These are phyloP conservation scores for Thamnophis sirtalis DNA, from an alignment of 2,113 vertebrate genomes.

Conservation along the genomic window DNA sequence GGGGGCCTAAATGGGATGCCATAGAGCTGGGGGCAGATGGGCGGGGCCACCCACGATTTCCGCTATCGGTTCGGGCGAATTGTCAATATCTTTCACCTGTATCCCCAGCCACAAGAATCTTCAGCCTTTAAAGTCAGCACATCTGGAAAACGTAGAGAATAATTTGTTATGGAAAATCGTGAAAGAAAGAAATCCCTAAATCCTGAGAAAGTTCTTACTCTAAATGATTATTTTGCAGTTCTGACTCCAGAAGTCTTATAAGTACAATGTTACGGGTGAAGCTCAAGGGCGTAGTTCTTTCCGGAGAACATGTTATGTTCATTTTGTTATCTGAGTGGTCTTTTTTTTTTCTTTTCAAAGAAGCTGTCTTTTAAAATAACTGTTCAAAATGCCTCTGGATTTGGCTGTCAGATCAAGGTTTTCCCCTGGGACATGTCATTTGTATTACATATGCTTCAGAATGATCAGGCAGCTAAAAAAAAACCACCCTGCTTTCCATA, in stretches of 20 bases:
- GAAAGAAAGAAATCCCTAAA: neutral
- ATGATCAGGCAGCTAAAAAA: conserved; percentile 52
- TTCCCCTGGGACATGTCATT: conserved; percentile 53
- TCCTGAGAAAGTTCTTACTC: conserved; percentile 34
- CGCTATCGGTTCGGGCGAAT: too few relatives aligned
- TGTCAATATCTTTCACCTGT: neutral
- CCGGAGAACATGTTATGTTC: conserved; percentile 68
- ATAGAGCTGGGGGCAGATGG: too few relatives aligned
- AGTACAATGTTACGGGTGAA: conserved; percentile 62
- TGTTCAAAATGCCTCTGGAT: conserved; percentile 56
- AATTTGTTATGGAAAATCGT: neutral
- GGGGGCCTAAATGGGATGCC: too few relatives aligned
- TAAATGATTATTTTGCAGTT: conserved; percentile 57
- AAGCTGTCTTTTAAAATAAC: conserved; percentile 64
- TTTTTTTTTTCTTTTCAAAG: conserved; percentile 60
- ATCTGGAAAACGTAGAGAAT: neutral
- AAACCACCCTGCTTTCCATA: conserved; percentile 32
- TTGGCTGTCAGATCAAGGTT: conserved; percentile 68
- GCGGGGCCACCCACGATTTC: too few relatives aligned
- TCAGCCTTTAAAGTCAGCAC: neutral
- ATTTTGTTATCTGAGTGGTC: conserved; percentile 66
- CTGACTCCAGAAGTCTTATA: conserved; percentile 74
- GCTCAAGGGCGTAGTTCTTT: conserved; percentile 67
- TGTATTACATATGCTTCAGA: conserved; percentile 46
- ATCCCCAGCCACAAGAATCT: neutral